Evolutionary conservation across 2,797 vertebrate species (phyloP).

Genomic region (Mus spretus): DNA sequence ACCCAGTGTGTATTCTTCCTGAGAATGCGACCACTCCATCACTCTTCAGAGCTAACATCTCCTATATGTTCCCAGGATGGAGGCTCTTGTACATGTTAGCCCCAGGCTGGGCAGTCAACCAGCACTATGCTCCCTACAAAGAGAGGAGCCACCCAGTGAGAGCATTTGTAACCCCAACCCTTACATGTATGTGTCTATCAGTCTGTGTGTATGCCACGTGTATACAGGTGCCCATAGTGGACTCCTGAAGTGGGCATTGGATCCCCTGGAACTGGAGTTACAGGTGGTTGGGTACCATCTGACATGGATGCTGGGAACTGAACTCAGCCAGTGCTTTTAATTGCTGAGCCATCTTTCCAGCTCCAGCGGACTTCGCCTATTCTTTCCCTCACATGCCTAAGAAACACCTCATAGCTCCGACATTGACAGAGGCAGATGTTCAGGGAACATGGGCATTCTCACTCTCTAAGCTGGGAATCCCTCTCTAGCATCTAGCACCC

Average conservation of each 20-base stretch:
- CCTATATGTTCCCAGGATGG: not conserved
- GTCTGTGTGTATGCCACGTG: not conserved
- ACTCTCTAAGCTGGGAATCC: not conserved
- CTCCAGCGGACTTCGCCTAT: not conserved
- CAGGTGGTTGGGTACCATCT: not conserved
- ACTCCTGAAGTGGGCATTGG: not conserved
- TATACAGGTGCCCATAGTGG: not conserved
- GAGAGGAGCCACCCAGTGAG: not conserved
- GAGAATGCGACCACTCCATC: not conserved
- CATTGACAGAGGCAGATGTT: not conserved
- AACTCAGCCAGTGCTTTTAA: not conserved
- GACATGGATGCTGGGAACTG: not conserved
- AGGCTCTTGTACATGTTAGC: not conserved
- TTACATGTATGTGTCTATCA: not conserved
- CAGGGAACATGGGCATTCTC: not conserved
- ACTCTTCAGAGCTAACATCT: not conserved
- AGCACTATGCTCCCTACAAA: not conserved
- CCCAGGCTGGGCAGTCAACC: not conserved
- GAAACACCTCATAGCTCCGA: not conserved
- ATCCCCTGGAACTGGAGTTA: not conserved
- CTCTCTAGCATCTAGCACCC: not conserved
- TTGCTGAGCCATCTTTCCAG: no score
- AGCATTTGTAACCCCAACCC: not conserved
- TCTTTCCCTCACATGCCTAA: not conserved
- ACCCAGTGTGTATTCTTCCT: not conserved